Percentiles rank a stretch among this genome's conserved stretches.
Evolutionary conservation across 2,888 invertebrate species (phyloP).

Genomic region (Biston stratarius): DNA sequence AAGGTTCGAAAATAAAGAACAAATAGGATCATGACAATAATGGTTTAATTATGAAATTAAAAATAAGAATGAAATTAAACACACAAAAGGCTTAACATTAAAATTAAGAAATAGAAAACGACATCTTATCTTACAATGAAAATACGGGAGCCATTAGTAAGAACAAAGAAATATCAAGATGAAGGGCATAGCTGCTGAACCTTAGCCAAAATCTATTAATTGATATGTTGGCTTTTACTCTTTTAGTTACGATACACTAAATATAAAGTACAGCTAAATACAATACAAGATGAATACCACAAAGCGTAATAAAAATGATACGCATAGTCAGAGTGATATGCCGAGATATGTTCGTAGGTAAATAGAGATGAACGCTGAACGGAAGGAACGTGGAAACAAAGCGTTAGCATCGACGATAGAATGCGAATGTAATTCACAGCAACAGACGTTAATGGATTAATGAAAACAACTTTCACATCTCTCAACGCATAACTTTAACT

Average conservation of each 20-base stretch:
- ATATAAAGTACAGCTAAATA: conserved; percentile 69
- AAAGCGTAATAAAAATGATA: conserved; percentile 71
- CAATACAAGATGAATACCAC: conserved; percentile 68
- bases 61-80: conserved; percentile 85
- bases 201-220: conserved; percentile 73
- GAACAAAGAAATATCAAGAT: conserved; percentile 45
- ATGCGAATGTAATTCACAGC: conserved; percentile 44
- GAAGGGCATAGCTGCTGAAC: conserved; percentile 58
- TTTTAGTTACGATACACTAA: conserved; percentile 64
- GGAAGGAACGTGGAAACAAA: conserved; percentile 35
- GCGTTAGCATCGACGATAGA: conserved; percentile 43
- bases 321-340: conserved; percentile 73
- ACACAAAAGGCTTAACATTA: conserved; percentile 84
- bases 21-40: conserved; percentile 82
- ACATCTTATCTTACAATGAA: conserved; percentile 66
- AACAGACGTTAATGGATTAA: conserved; percentile 44
- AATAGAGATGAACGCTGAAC: conserved; percentile 32
- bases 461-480: conserved; percentile 74
- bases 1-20: conserved; percentile 72
- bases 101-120: conserved; percentile 73
- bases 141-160: conserved; percentile 37
- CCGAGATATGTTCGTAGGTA: conserved; percentile 70
- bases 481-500: conserved; percentile 85
- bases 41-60: conserved; percentile 85
- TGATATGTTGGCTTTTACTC: conserved; percentile 80